Evolutionary conservation across 2,797 vertebrate species (phyloP).

Genomic region (Netta rufina): DNA sequence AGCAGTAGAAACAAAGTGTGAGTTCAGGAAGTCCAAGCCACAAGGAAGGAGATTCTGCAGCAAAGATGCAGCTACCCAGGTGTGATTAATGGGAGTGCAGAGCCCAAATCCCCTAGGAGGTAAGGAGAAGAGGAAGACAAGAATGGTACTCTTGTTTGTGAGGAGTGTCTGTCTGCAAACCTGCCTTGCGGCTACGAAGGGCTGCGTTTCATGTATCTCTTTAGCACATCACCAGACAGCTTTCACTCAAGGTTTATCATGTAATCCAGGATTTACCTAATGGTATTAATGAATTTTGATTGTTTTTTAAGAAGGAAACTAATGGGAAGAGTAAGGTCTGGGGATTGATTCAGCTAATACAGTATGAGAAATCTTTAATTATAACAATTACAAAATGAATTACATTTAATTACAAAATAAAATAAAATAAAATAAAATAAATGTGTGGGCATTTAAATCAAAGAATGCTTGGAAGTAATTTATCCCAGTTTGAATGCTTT

Average conservation of each 20-base stretch:
- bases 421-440: not conserved
- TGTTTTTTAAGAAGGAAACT: not conserved
- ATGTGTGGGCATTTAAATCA: not conserved
- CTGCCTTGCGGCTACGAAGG: not conserved
- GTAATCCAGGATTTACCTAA: not conserved
- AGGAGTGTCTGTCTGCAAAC: not conserved
- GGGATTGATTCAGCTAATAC: not conserved
- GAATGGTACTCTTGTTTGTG: not conserved
- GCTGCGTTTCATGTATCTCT: not conserved
- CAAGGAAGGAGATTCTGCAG: slow-evolving; percentile 21
- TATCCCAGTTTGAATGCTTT: not conserved
- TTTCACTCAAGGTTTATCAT: not conserved
- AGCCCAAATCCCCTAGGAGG: not conserved
- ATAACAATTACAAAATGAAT: not conserved
- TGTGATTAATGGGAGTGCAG: not conserved
- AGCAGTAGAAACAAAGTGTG: slow-evolving; percentile 58
- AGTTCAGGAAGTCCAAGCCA: slow-evolving; percentile 41
- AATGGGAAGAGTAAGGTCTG: not conserved
- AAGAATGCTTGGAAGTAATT: not conserved
- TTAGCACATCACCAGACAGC: not conserved
- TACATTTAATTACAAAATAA: not conserved
- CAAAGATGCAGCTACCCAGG: not conserved
- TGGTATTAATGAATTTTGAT: not conserved
- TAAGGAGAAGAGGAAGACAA: not conserved
- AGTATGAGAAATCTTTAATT: not conserved